Conservation (phyloP, 2,113 vertebrate species). For the Steatornis caripensis region DNA sequence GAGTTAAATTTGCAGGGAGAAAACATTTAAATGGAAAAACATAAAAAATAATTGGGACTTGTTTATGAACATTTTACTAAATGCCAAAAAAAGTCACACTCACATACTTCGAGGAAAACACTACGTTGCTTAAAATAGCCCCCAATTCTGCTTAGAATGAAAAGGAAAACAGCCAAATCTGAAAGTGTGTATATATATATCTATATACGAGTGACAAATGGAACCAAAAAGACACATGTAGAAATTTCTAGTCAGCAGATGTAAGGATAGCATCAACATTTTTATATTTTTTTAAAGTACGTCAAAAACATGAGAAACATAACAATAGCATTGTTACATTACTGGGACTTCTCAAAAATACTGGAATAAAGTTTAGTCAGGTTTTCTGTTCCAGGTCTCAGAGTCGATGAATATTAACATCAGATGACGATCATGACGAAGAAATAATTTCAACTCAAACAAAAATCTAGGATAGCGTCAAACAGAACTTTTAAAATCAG, state of each 20-base stretch:
- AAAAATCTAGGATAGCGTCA: neutral
- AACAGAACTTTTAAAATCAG: neutral
- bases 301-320: neutral
- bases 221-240: neutral
- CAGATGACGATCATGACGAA: neutral
- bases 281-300: neutral
- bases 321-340: neutral
- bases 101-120: neutral
- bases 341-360: neutral
- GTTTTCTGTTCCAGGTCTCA: neutral
- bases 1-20: neutral
- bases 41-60: neutral
- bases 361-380: neutral
- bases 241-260: neutral
- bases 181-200: neutral
- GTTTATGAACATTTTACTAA: neutral
- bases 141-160: neutral
- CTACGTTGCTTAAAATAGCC: accelerated
- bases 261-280: neutral
- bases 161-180: neutral
- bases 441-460: neutral
- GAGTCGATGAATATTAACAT: neutral
- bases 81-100: neutral
- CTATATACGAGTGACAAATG: neutral
- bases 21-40: neutral